Conservation (phyloP, 2,797 vertebrate genomes). For the Sebastes minor region DNA sequence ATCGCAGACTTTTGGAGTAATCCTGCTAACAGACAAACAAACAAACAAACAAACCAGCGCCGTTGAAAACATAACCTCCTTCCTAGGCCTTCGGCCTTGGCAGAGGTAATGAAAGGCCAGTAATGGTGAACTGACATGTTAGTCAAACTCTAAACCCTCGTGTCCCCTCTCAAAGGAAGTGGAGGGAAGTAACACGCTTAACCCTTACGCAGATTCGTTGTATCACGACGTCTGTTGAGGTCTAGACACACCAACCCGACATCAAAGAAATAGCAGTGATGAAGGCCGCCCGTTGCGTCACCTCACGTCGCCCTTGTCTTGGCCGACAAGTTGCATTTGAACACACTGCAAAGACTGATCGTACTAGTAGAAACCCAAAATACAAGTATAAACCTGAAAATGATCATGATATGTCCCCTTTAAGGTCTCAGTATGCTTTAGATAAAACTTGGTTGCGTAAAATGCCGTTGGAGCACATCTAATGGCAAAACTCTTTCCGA, state of each 20-base stretch:
- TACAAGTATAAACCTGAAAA: too few species aligned
- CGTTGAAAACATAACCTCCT: too few species aligned
- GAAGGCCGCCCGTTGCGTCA: too few species aligned
- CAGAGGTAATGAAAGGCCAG: not conserved
- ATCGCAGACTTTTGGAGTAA: too few species aligned
- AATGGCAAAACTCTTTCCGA: not conserved
- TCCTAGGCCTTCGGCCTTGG: too few species aligned
- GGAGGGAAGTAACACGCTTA: not conserved
- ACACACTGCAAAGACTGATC: too few species aligned
- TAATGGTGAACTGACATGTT: not conserved
- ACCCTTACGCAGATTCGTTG: not conserved
- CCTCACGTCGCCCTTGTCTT: too few species aligned
- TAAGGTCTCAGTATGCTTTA: not conserved
- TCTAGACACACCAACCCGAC: too few species aligned
- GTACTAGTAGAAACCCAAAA: too few species aligned
- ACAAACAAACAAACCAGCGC: too few species aligned
- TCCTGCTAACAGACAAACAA: too few species aligned
- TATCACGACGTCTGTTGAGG: not conserved
- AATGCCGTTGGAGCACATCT: not conserved
- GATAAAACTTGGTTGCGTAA: not conserved
- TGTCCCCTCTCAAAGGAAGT: not conserved
- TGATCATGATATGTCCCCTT: not conserved
- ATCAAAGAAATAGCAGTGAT: too few species aligned
- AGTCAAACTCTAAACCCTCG: not conserved
- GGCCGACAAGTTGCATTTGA: rapidly evolving